Base-by-base conservation (phyloP, 2,888 invertebrate genomes). In the Ametastegia equiseti region DNA sequence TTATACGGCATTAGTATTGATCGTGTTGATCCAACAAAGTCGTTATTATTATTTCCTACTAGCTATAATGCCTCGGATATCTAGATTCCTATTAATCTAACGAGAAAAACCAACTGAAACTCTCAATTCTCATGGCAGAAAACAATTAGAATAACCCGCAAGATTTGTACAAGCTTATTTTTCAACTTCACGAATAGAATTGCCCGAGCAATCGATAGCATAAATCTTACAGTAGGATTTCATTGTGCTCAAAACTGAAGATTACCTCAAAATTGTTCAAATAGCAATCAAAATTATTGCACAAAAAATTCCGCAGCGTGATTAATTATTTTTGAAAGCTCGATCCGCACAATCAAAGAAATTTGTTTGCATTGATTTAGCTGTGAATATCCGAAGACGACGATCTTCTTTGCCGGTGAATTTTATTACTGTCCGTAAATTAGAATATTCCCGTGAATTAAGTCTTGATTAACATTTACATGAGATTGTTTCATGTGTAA, bases 401-500 rank as follows among this genome's bases (percentile, higher is more conserved):
- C 77, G 78, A 57, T 60, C 39, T 63, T 78, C 42, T 33, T 33
- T 42, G 27, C 7, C n/a, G 42, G 19, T n/a, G n/a, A 9, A 42
- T 42, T 78, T 78, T 23, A 45, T 78, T 42, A 36, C 27, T 60
- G 60, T 57, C 60, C 57, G 78, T 63, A 27, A 78, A 78, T 60
- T 57, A 78, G 33, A 78, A 78, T 78, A 60, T 42, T 78, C 57
- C 60, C 39, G 78, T 60, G 78, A 60, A 83, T 82, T 81, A 84
- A 84, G 84, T 84, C 83, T 82, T 83, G 84, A 84, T 85, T 84
- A 84, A 83, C 82, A 80, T 82, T 83, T 82, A 83, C 85, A 83
- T 83, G 84, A 79, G 83, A 86, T 86, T 84, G 84, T 84, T 86
- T 85, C 86, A 84, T 86, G 86, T 84, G 83, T 84, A 82, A 81